Conservation (phyloP, 2,888 invertebrate species). For the Acanthopleura granulata region DNA sequence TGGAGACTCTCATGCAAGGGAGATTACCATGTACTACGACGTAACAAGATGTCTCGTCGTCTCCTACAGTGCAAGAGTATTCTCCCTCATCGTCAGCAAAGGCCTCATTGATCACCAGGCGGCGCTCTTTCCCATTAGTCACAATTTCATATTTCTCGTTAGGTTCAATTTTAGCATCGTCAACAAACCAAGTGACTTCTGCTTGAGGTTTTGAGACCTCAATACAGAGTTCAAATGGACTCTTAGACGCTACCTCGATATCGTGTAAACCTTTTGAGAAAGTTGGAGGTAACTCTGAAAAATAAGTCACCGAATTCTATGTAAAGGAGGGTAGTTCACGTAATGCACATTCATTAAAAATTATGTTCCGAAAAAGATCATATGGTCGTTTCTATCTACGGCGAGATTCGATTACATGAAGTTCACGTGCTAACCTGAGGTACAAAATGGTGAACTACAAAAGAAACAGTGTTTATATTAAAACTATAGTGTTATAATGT, state of each 20-base stretch:
- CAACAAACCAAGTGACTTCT: conserved; percentile 66
- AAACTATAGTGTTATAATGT: too few species aligned
- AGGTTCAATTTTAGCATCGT: conserved; percentile 51
- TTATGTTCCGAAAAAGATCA: too few species aligned
- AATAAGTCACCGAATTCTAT: background rate
- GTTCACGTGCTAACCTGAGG: too few species aligned
- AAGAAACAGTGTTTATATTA: too few species aligned
- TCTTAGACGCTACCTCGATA: conserved; percentile 15
- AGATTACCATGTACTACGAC: conserved; percentile 18
- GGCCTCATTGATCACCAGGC: conserved; percentile 57
- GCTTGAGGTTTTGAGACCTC: conserved; percentile 61
- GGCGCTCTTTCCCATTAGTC: conserved; percentile 55
- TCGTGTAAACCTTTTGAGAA: conserved; percentile 40
- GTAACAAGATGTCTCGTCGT: conserved; percentile 27
- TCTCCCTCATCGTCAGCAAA: conserved; percentile 65
- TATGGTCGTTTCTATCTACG: too few species aligned
- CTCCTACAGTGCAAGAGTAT: conserved; percentile 60
- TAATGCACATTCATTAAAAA: too few species aligned
- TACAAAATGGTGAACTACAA: too few species aligned
- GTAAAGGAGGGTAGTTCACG: too few species aligned
- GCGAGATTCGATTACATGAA: too few species aligned
- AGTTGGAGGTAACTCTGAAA: conserved; percentile 50
- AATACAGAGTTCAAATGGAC: background rate
- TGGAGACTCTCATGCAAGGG: conserved; percentile 13
- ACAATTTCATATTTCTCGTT: conserved; percentile 51